phyloP scores from a whole-genome alignment of 2,797 vertebrate genomes.

The Syndactyla subalaris region DNA sequence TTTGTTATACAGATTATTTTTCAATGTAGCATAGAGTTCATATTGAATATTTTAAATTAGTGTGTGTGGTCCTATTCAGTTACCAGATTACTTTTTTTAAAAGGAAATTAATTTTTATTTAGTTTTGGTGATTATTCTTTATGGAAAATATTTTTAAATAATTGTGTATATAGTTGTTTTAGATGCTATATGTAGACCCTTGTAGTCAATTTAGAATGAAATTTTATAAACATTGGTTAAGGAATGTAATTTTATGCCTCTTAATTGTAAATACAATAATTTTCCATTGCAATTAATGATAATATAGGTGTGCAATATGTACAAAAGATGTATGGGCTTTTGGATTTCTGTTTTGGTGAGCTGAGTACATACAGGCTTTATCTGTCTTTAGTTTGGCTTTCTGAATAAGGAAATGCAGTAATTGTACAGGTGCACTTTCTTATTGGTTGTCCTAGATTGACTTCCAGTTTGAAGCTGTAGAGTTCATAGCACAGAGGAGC shows the following conservation, averaged over 20 bases:
- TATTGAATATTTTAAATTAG: neutral
- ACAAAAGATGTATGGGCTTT: neutral
- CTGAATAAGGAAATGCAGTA: conserved; percentile 74
- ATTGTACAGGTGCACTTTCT: conserved; percentile 78
- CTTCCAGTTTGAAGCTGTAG: conserved; percentile 74
- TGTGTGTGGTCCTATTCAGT: neutral
- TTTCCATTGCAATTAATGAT: neutral
- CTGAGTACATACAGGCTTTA: conserved; percentile 33
- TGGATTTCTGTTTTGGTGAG: conserved; percentile 8
- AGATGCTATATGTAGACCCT: neutral
- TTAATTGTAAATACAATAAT: neutral
- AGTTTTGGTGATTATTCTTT: neutral
- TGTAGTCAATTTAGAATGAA: neutral
- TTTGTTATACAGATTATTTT: conserved; percentile 17
- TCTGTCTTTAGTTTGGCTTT: conserved; percentile 57
- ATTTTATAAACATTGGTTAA: neutral
- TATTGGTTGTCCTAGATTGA: conserved; percentile 79
- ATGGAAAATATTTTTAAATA: neutral
- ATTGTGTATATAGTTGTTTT: neutral
- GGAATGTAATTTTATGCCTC: neutral
- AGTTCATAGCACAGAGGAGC: conserved; percentile 73
- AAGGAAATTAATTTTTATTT: neutral
- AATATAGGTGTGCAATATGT: neutral
- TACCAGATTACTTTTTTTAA: neutral
- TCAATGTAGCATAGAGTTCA: neutral